A percentile compares a stretch with the other conserved stretches of the same genome.
Conservation (phyloP, 2,797 vertebrate genomes). For the Bradypus variegatus region DNA sequence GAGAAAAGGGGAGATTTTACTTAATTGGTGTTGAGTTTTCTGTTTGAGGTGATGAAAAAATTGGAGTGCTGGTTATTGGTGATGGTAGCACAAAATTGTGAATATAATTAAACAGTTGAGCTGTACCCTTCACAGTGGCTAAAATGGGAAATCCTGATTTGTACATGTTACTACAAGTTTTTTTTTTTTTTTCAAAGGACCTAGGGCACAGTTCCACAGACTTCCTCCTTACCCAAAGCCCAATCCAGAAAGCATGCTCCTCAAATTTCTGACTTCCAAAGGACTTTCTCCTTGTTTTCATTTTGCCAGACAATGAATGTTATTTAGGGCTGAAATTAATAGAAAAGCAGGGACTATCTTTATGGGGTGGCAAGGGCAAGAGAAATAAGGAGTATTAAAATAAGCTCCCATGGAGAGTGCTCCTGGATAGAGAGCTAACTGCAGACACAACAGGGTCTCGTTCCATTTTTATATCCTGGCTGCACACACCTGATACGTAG, state of each 20-base stretch:
- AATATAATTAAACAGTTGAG: too few relatives aligned
- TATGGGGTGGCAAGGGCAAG: neutral
- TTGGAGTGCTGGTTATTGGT: too few relatives aligned
- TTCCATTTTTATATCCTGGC: rapidly evolving
- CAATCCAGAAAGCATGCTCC: neutral
- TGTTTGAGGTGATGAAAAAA: too few relatives aligned
- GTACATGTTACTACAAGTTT: too few relatives aligned
- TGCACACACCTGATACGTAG: rapidly evolving
- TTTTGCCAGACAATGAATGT: neutral
- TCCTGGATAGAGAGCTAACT: neutral
- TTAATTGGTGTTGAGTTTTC: too few relatives aligned
- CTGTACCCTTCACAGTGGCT: too few relatives aligned
- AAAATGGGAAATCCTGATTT: too few relatives aligned
- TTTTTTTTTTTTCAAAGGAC: too few relatives aligned
- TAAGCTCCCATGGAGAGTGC: neutral
- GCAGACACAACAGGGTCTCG: neutral
- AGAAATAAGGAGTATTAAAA: neutral
- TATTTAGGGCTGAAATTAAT: neutral
- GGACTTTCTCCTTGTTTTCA: neutral
- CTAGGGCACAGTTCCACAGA: rapidly evolving
- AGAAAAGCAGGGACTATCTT: neutral
- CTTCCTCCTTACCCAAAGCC: neutral
- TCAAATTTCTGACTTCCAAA: neutral
- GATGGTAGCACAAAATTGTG: too few relatives aligned
- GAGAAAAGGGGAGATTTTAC: too few relatives aligned